Conservation (phyloP, 2,113 vertebrate genomes). For the Labrus mixtus region DNA sequence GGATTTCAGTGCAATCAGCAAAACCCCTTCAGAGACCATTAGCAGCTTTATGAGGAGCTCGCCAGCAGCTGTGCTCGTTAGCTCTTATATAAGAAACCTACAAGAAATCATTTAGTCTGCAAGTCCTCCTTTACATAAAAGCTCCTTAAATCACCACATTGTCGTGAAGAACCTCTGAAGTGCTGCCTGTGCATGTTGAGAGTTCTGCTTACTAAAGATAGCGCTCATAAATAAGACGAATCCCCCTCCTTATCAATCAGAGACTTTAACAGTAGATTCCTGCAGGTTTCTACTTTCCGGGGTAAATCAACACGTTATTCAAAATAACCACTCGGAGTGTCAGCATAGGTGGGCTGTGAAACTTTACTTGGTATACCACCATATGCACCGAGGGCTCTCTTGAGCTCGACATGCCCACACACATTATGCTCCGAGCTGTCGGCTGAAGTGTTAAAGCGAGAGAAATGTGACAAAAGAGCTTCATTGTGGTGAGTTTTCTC, state of each 20-base stretch:
- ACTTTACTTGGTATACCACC: slow-evolving; percentile 31
- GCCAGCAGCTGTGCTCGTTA: slow-evolving; percentile 1
- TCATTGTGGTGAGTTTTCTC: neutral
- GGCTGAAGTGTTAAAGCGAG: neutral
- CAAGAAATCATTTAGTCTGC: neutral
- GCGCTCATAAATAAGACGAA: no score
- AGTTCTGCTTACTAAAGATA: neutral
- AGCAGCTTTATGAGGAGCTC: neutral
- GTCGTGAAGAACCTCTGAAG: neutral
- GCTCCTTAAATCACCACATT: neutral
- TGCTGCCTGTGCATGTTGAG: neutral
- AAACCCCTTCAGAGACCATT: neutral
- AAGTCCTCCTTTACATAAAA: neutral
- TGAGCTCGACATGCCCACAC: slow-evolving; percentile 35
- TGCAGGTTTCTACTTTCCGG: slow-evolving; percentile 1
- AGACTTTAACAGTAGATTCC: slow-evolving; percentile 5
- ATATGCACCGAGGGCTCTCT: slow-evolving; percentile 20
- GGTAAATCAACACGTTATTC: no score
- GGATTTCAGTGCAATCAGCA: neutral
- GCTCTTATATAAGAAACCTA: neutral
- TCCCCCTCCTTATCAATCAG: neutral
- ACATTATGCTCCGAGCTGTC: slow-evolving; percentile 30
- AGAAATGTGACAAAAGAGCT: slow-evolving; percentile 3
- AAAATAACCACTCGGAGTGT: slow-evolving; percentile 3
- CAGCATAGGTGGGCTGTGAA: slow-evolving; percentile 23